These are phyloP conservation scores for Eulemur macaco DNA, from an alignment of 2,113 vertebrate species.

Conservation along the genomic window DNA sequence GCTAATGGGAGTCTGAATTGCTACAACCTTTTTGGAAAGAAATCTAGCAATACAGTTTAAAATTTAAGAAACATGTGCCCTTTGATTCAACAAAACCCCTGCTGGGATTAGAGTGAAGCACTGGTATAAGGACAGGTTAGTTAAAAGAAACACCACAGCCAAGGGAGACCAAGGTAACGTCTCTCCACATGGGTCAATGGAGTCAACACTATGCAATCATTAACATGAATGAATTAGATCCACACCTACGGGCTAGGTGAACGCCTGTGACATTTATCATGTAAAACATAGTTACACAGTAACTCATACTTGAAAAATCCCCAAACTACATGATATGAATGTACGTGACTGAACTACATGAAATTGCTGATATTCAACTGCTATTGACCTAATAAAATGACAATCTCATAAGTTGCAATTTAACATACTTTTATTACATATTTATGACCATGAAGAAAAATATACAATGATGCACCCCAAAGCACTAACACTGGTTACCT, in stretches of 20 bases:
- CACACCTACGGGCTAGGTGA: background rate
- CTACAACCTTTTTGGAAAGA: background rate
- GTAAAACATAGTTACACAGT: background rate
- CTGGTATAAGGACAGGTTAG: background rate
- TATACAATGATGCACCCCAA: background rate
- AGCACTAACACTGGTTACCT: background rate
- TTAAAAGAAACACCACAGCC: background rate
- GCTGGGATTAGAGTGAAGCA: background rate
- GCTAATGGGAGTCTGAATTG: background rate
- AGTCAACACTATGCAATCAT: background rate
- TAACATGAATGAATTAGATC: background rate
- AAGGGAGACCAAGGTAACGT: background rate
- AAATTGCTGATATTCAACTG: background rate
- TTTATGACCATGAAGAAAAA: constrained; percentile 12
- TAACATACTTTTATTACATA: background rate
- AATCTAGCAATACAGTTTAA: background rate
- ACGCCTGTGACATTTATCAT: background rate
- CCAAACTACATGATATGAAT: background rate
- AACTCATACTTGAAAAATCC: background rate
- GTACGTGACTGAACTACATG: background rate
- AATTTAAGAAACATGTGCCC: background rate
- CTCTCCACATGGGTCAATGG: background rate
- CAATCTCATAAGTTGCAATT: background rate
- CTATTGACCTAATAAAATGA: background rate
- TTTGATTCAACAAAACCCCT: background rate